Conservation (phyloP, 2,888 invertebrate genomes). For the Chymomyza amoena region DNA sequence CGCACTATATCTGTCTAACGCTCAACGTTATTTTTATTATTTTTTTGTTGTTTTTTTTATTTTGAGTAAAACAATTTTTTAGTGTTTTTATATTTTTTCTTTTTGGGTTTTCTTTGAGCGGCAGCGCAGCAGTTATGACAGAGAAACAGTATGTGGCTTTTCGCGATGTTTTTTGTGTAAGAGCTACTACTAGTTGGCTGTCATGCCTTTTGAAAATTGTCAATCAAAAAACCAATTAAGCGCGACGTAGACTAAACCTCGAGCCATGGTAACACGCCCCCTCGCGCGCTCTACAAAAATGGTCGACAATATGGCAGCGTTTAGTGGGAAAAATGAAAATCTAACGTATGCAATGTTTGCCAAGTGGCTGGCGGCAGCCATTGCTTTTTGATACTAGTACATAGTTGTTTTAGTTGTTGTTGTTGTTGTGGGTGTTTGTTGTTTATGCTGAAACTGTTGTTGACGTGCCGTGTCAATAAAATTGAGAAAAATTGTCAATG, state of each 20-base stretch:
- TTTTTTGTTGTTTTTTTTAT: not conserved
- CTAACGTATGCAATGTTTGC: not conserved
- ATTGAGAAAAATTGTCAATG: not conserved
- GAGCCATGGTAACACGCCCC: constrained; percentile 18
- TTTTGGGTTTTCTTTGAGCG: constrained; percentile 27
- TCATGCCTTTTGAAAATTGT: constrained; percentile 67
- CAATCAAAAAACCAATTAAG: constrained; percentile 76
- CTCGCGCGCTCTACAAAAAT: constrained; percentile 10
- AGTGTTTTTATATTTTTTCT: constrained; percentile 11
- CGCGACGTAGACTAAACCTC: constrained; percentile 47
- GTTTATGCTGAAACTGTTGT: not conserved
- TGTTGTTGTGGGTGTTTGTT: not conserved
- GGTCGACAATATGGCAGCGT: not conserved
- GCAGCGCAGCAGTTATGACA: constrained; percentile 51
- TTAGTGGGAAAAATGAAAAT: not conserved
- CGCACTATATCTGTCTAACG: constrained; percentile 32
- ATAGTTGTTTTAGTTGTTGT: not conserved
- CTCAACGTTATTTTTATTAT: not conserved
- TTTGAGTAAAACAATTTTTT: not conserved
- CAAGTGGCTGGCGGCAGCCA: not conserved
- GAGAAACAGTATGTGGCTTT: constrained; percentile 12
- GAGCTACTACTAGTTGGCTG: constrained; percentile 14
- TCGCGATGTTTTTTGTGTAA: constrained; percentile 8
- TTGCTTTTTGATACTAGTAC: not conserved
- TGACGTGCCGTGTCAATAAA: not conserved